Percentiles rank a stretch among this genome's conserved stretches.
Conservation (phyloP, 1,140 invertebrate species). For the Artemia franciscana region DNA sequence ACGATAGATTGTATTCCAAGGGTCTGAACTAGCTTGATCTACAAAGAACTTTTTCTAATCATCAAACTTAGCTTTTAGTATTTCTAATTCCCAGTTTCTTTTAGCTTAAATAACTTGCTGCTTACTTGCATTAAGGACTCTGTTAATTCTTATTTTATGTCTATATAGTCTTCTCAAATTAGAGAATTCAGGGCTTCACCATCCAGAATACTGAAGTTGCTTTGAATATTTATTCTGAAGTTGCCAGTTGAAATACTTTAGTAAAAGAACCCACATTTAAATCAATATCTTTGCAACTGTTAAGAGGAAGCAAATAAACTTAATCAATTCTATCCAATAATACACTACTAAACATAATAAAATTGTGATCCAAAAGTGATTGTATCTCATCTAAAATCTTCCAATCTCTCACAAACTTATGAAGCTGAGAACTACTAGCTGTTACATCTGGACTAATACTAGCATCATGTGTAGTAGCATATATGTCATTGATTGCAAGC, state of each 20-base stretch:
- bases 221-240: background rate
- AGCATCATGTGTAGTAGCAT: background rate
- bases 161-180: background rate
- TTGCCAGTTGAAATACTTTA: background rate
- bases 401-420: background rate
- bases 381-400: background rate
- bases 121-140: background rate
- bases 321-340: background rate
- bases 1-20: background rate
- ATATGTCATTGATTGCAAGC: background rate
- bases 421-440: background rate
- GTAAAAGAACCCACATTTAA: background rate
- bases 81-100: background rate
- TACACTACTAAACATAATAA: background rate
- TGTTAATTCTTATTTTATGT: background rate
- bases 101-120: background rate
- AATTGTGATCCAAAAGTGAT: background rate
- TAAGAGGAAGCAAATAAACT: background rate
- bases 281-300: background rate
- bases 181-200: background rate
- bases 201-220: background rate
- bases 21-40: background rate
- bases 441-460: background rate
- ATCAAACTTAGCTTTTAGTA: too few species aligned
- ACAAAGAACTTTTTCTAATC: background rate